These are phyloP conservation scores for Syncerus caffer DNA, from an alignment of 2,797 vertebrate genomes.

Conservation along the genomic window DNA sequence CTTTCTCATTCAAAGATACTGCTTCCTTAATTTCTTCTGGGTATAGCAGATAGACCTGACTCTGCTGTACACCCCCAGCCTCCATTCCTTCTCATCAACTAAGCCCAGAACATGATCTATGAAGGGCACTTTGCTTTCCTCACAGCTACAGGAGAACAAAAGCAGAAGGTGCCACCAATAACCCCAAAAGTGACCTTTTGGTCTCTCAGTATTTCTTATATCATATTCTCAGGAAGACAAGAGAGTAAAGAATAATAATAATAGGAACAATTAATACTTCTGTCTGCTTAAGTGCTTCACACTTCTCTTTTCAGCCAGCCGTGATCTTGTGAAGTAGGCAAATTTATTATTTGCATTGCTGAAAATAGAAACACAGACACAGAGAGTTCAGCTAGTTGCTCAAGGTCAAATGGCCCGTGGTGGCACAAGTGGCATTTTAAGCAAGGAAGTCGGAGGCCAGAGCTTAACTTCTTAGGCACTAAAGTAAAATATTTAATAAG, in stretches of 20 bases:
- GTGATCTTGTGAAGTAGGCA: not conserved
- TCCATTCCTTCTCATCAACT: not conserved
- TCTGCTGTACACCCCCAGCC: not conserved
- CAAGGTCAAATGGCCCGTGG: not conserved
- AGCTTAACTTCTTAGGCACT: constrained; percentile 4
- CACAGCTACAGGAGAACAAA: not conserved
- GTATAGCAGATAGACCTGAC: not conserved
- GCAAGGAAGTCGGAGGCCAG: not conserved
- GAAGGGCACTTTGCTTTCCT: not conserved
- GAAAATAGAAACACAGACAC: not conserved
- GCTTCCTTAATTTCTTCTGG: not conserved
- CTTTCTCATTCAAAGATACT: not conserved
- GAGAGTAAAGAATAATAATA: not conserved
- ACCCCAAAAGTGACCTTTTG: not conserved
- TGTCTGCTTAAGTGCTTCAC: not conserved
- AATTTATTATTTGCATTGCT: not conserved
- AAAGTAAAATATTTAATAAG: not conserved
- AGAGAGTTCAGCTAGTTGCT: not conserved
- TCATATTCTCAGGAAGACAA: not conserved
- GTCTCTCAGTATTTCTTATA: not conserved
- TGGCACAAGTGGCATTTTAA: not conserved
- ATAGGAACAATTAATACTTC: not conserved
- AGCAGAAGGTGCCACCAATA: too few relatives aligned
- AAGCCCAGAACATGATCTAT: not conserved
- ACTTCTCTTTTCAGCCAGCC: not conserved